Base-by-base conservation (phyloP, 2,113 vertebrate species). In the Cyprinodon brontotheroides region DNA sequence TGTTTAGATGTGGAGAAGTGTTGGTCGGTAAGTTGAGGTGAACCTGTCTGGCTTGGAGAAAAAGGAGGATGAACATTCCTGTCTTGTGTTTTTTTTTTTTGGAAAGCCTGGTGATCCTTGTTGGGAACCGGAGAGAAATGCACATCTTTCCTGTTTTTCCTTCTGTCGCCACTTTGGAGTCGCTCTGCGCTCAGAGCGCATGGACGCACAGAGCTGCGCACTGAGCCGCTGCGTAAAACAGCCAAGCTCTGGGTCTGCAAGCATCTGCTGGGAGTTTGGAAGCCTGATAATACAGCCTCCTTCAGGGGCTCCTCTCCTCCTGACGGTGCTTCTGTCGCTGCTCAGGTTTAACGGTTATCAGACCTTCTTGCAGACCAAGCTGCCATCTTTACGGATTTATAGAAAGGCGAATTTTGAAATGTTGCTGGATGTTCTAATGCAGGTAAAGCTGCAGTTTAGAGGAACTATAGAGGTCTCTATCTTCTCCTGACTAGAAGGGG, bases 181-280 rank as follows among this genome's bases (percentile, higher is more conserved):
- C 77, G 17, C 79, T n/a, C 81, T 80, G 41, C n/a, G 47, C 57
- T 84, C 75, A 78, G 40, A 79, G 87, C 81, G 67, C 86, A 59
- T 57, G 74, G 79, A 70, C 74, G 80, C 86, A 57, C 82, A 37
- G 69, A 72, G 72, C 76, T 71, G 85, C 85, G 79, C 81, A 63
- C 68, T 48, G 11, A 4, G 48, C 29, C 2, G 60, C 72, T 85
- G 86, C 80, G 82, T 76, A 78, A 85, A 86, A 70, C n/a, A 73
- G 13, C 15, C 2, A 9, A 10, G 38, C 38, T 64, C 4, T n/a
- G 11, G 5, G 1, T n/a, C 47, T 15, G 45, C 37, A 72, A 29
- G 65, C 4, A 12, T 38, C 45, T 65, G 43, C 22, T 66, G 5
- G 45, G 11, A 4, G 7, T 62, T 53, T 57, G 5, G 72, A 17